Conservation (phyloP, 2,797 vertebrate species). For the Centroberyx gerrardi region DNA sequence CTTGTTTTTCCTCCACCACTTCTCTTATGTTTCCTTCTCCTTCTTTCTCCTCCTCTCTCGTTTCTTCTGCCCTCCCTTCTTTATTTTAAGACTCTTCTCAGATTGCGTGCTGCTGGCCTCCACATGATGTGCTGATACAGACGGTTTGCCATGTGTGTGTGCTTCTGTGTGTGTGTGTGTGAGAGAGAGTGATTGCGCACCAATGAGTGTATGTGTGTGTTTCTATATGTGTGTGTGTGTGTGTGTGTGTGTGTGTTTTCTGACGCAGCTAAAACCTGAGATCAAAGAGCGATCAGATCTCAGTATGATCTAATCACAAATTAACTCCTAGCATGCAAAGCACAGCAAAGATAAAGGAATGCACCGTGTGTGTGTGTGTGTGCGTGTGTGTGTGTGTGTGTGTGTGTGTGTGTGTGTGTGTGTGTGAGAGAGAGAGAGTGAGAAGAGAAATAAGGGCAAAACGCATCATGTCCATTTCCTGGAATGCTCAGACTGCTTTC, state of each 20-base stretch:
- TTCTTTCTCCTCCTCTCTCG: background rate
- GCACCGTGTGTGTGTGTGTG: background rate
- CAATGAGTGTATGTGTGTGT: slow-evolving; percentile 36
- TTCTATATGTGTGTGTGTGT: background rate
- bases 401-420: slow-evolving; percentile 6
- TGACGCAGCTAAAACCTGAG: slow-evolving; percentile 55
- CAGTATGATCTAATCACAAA: slow-evolving; percentile 50
- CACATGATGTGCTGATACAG: slow-evolving; percentile 31
- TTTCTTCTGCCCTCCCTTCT: background rate
- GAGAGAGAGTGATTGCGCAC: slow-evolving; percentile 15
- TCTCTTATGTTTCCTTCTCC: background rate
- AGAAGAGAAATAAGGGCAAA: slow-evolving; percentile 1
- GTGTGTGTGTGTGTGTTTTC: slow-evolving; percentile 25
- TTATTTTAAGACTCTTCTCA: slow-evolving; percentile 19
- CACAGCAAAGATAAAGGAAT: slow-evolving; percentile 30
- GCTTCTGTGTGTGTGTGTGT: background rate
- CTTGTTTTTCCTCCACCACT: too few species aligned
- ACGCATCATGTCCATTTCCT: background rate
- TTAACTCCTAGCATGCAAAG: slow-evolving; percentile 50
- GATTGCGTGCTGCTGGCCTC: background rate
- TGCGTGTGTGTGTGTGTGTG: slow-evolving; percentile 3
- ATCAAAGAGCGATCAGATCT: slow-evolving; percentile 60
- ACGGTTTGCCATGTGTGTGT: background rate
- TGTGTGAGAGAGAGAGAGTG: background rate
- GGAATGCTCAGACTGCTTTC: too few species aligned